phyloP scores from a whole-genome alignment of 1,140 invertebrate species.

The Lerema accius region DNA sequence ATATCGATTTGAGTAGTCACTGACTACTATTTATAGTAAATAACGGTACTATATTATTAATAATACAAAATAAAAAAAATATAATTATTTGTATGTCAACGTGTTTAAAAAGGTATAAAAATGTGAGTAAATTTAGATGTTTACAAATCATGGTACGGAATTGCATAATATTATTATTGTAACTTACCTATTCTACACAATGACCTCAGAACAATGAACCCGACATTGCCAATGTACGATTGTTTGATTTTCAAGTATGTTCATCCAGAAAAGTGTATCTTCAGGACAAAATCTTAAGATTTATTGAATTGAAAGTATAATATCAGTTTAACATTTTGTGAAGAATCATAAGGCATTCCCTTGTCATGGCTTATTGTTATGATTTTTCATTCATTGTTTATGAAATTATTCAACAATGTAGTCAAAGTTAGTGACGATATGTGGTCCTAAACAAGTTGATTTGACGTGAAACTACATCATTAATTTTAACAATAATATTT shows the following conservation, averaged over 20 bases:
- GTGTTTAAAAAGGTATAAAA: no score
- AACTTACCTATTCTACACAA: not conserved
- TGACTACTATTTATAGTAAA: no score
- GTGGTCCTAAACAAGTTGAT: no score
- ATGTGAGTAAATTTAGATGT: not conserved
- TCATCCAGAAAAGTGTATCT: not conserved
- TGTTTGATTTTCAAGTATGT: not conserved
- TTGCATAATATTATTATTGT: no score
- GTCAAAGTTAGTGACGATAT: no score
- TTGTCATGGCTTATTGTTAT: no score
- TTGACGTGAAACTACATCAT: no score
- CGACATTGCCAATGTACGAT: slow-evolving; percentile 11
- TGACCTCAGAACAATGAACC: slow-evolving; percentile 1
- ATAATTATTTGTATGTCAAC: not conserved
- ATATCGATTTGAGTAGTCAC: slow-evolving; percentile 30
- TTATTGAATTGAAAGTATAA: not conserved
- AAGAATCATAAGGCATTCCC: not conserved
- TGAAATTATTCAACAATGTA: no score
- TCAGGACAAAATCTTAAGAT: not conserved
- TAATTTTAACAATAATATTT: no score
- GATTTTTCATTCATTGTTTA: no score
- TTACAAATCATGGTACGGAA: no score
- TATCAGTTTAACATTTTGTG: slow-evolving; percentile 1
- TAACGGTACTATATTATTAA: no score
- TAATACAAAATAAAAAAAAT: not conserved